Base-by-base conservation (phyloP, 2,113 vertebrate genomes). In the Elanoides forficatus region DNA sequence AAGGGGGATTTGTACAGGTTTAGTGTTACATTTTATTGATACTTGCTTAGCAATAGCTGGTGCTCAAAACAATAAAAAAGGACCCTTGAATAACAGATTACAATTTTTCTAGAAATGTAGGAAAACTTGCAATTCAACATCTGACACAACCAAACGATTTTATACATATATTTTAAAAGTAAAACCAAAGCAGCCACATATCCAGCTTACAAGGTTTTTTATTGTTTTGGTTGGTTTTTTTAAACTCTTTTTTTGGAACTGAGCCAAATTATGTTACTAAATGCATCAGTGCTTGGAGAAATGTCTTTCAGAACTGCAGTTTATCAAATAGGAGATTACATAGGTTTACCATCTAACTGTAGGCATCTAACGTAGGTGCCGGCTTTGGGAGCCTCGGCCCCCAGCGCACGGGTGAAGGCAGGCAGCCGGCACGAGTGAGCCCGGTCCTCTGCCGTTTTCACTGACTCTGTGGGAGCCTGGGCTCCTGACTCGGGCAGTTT, bases 321-420 rank as follows among this genome's bases (percentile, higher is more conserved):
- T n/a, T 17, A 34, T 42, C 30, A 14, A 23, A 6, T 0, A 17
- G 42, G 58, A 59, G 34, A 14, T 16, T 1, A 4, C 78, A 18
- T 0, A 11, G 43, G 21, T 27, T 27, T 40, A 1, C 48, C 17
- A 2, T 50, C 18, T 15, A 15, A 7, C 14, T 16, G 4, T 4
- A 52, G 32, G 32, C 30, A 13, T 4, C 34, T 10, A 15, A 11
- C 20, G 1, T 4, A 15, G 18, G 58, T 68, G 55, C 58, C 8
- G 2, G 4, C 2, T 9, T 16, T 3, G 5, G 59, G 38, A 30
- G 32, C 48, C 15, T 4, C 1, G 7, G 23, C 45, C 17, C 43
- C 18, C 32, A 2, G 30, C 1, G 20, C 5, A 0, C 2, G 2
- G 32, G 7, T 8, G 1, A 23, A 18, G 42, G 60, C 34, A 9